These are phyloP conservation scores for Heliocidaris tuberculata DNA, from an alignment of 35 echinoderm and acorn worm species.

Conservation along the genomic window DNA sequence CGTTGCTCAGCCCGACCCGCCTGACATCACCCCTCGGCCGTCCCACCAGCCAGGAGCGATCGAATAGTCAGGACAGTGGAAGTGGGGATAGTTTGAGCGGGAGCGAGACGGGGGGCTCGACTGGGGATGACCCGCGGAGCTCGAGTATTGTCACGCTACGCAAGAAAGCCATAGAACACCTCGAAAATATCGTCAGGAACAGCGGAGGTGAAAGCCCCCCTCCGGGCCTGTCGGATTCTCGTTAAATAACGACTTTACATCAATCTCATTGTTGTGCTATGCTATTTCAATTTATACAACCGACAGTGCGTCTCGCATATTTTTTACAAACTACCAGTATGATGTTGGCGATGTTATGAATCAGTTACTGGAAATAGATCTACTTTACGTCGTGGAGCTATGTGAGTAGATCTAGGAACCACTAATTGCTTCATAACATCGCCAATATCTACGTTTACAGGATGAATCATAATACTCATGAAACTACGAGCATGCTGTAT, in stretches of 20 bases:
- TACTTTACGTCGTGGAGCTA: no score
- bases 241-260: not conserved
- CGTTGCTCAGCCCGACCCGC: slow-evolving; percentile 41
- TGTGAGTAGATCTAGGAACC: no score
- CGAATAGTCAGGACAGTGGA: not conserved
- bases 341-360: no score
- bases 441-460: no score
- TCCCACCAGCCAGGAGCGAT: not conserved
- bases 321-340: no score
- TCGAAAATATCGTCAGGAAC: slow-evolving; percentile 48
- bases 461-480: no score
- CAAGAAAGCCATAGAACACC: slow-evolving; percentile 58
- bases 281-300: no score
- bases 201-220: slow-evolving; percentile 22
- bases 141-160: slow-evolving; percentile 56
- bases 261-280: no score
- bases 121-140: slow-evolving; percentile 42
- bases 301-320: no score
- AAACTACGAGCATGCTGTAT: not conserved
- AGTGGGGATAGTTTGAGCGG: not conserved
- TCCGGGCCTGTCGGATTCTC: not conserved
- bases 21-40: not conserved
- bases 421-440: no score
- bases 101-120: not conserved
- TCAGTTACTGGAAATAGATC: no score